phyloP scores from a whole-genome alignment of 2,797 vertebrate genomes.

The Hipposideros larvatus region DNA sequence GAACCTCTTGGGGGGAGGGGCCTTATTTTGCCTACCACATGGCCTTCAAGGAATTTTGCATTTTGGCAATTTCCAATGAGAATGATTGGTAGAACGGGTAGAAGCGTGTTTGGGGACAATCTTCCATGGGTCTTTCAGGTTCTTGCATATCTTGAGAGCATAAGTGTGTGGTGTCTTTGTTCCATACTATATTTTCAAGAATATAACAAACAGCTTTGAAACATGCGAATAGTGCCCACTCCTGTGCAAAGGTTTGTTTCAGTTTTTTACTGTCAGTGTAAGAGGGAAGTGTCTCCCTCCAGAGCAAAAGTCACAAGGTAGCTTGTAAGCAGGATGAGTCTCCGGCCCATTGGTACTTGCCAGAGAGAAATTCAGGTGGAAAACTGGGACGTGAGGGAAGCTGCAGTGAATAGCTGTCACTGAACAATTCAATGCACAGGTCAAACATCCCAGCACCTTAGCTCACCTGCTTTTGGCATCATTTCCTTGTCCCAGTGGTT shows the following conservation, averaged over 20 bases:
- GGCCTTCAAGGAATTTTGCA: background rate
- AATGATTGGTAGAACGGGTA: background rate
- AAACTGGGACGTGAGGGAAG: background rate
- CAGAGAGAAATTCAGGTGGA: background rate
- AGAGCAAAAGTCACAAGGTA: background rate
- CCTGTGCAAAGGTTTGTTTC: background rate
- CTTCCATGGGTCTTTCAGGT: background rate
- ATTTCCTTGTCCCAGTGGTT: background rate
- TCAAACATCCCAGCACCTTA: background rate
- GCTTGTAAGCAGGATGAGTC: background rate
- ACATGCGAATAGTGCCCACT: background rate
- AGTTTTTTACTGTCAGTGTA: background rate
- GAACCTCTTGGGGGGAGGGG: background rate
- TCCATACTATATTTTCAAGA: background rate
- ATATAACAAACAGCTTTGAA: background rate
- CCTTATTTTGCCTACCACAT: background rate
- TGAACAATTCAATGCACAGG: rapidly evolving
- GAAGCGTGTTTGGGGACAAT: background rate
- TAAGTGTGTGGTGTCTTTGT: background rate
- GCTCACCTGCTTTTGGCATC: background rate
- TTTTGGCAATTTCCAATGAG: background rate
- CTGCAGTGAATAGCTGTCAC: background rate
- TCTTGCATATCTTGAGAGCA: background rate
- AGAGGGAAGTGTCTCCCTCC: background rate
- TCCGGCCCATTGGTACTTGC: background rate